Conservation (phyloP, 2,113 vertebrate genomes). For the Neogobius melanostomus region DNA sequence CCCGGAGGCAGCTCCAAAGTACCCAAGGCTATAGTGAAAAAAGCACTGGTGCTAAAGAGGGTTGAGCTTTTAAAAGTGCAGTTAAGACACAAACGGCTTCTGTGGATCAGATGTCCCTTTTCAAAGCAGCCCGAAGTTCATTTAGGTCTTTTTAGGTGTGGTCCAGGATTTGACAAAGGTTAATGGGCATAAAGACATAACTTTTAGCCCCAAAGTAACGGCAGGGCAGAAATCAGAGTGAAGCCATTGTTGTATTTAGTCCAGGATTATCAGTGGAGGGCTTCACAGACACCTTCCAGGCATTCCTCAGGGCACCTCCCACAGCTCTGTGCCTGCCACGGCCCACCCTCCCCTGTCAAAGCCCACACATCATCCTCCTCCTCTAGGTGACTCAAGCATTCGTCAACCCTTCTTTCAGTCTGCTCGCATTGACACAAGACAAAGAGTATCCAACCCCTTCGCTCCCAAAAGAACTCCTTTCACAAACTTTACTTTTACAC, state of each 20-base stretch:
- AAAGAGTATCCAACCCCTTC: conserved; percentile 33
- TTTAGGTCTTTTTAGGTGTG: conserved; percentile 6
- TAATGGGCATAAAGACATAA: conserved; percentile 6
- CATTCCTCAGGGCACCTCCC: conserved; percentile 73
- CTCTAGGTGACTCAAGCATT: conserved; percentile 59
- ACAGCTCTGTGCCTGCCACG: conserved; percentile 35
- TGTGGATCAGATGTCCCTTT: conserved; percentile 14
- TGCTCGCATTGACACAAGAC: conserved; percentile 58
- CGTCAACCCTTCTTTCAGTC: conserved; percentile 37
- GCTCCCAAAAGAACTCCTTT: conserved; percentile 10
- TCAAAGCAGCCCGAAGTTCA: conserved; percentile 14
- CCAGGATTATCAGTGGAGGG: conserved; percentile 59
- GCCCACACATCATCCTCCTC: conserved; percentile 57
- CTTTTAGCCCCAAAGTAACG: conserved; percentile 8
- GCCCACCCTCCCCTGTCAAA: conserved; percentile 53
- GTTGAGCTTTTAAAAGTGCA: conserved; percentile 51
- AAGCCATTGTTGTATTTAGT: conserved; percentile 42
- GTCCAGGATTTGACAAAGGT: conserved; percentile 10
- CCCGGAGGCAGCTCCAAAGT: conserved; percentile 47
- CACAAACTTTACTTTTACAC: conserved; percentile 2
- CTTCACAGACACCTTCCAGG: conserved; percentile 62
- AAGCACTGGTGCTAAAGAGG: conserved; percentile 36
- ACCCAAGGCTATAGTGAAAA: conserved; percentile 45
- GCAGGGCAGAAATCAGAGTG: conserved; percentile 23
- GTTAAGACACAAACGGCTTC: conserved; percentile 33